Conservation (phyloP, 2,888 invertebrate genomes). For the Melinaea menophilus region DNA sequence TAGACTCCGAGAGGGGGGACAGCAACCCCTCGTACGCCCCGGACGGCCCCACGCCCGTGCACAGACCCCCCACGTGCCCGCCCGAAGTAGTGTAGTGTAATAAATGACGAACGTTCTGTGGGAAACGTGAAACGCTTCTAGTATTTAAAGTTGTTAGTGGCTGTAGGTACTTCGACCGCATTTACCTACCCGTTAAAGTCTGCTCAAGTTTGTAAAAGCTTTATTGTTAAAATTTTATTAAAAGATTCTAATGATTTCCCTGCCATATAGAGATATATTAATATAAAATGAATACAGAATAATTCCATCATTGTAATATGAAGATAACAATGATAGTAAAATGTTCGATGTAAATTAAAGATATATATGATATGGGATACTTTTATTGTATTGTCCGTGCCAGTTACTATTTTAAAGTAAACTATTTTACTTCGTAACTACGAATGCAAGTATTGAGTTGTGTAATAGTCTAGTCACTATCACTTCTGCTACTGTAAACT, state of each 20-base stretch:
- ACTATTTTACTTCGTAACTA: too few relatives aligned
- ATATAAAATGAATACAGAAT: conserved; percentile 56
- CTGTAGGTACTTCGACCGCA: conserved; percentile 64
- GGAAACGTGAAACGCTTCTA: conserved; percentile 77
- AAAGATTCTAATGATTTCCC: conserved; percentile 69
- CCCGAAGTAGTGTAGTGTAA: conserved; percentile 61
- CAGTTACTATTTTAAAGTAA: too few relatives aligned
- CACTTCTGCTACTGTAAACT: too few relatives aligned
- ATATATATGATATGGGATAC: conserved; percentile 35
- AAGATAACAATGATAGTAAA: conserved; percentile 54
- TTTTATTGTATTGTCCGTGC: too few relatives aligned
- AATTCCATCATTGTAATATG: conserved; percentile 60
- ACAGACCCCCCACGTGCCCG: conserved; percentile 44
- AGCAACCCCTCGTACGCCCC: conserved; percentile 70
- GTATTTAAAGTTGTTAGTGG: conserved; percentile 68
- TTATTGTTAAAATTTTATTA: conserved; percentile 72
- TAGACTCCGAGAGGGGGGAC: conserved; percentile 65
- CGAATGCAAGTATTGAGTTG: too few relatives aligned
- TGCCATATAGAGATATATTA: conserved; percentile 51
- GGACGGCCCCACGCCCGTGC: conserved; percentile 68
- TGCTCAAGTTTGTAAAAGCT: conserved; percentile 75
- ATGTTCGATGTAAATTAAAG: conserved; percentile 67
- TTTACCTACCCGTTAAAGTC: conserved; percentile 69
- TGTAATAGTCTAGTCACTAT: too few relatives aligned
- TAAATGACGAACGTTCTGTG: conserved; percentile 60